These are phyloP conservation scores for Centruroides vittatus DNA, from an alignment of 1,140 invertebrate genomes.

Conservation along the genomic window DNA sequence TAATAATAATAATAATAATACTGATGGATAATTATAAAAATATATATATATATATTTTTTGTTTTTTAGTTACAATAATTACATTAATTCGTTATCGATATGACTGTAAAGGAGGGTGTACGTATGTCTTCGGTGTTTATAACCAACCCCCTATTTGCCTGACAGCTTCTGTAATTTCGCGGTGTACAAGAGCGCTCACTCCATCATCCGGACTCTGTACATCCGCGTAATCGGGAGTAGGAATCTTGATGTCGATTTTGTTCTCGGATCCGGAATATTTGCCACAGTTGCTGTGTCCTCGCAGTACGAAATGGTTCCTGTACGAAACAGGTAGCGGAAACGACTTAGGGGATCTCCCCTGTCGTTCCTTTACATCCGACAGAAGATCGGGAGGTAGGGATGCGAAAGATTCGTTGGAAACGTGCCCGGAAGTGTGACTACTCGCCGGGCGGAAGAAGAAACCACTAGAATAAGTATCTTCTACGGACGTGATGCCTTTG, in stretches of 20 bases:
- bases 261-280: conserved; percentile 12
- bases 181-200: conserved; percentile 17
- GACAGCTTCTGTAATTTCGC: conserved; percentile 18
- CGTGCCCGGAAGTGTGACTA: not conserved
- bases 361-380: not conserved
- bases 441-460: not conserved
- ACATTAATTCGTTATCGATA: too few species aligned
- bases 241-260: not conserved
- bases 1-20: too few species aligned
- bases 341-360: not conserved
- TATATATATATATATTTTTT: too few species aligned
- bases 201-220: not conserved
- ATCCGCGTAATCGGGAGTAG: conserved; percentile 11
- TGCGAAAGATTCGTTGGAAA: not conserved
- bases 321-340: conserved; percentile 18
- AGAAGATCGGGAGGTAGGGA: not conserved
- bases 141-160: conserved; percentile 18
- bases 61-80: too few species aligned
- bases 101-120: not conserved
- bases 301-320: conserved; percentile 15
- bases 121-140: not conserved
- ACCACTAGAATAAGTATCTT: not conserved
- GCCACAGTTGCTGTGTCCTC: conserved; percentile 17
- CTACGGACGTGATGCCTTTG: not conserved
- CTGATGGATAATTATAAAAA: too few species aligned